Percentiles rank a stretch among this genome's conserved stretches.
These are phyloP conservation scores for Hermodice carunculata DNA, from an alignment of 2,888 invertebrate genomes.

Conservation along the genomic window DNA sequence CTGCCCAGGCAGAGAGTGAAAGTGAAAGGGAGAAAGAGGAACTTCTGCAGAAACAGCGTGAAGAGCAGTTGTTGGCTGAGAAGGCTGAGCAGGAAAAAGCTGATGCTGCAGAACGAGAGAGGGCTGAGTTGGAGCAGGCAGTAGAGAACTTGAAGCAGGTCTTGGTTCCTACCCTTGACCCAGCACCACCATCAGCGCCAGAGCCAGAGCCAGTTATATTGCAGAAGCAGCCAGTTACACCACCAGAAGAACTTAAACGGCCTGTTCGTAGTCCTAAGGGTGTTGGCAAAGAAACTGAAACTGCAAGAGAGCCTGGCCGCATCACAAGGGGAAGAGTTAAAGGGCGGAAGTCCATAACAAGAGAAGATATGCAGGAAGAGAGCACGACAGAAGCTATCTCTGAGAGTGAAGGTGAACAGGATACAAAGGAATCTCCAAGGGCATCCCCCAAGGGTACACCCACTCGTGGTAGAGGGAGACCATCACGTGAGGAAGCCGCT, in stretches of 20 bases:
- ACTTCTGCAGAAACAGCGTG: too few species aligned
- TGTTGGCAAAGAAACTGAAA: slow-evolving; percentile 1
- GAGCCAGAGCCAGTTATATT: slow-evolving; percentile 5
- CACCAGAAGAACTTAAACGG: background rate
- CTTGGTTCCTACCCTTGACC: background rate
- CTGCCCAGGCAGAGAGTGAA: too few species aligned
- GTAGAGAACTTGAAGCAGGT: too few species aligned
- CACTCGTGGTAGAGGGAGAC: too few species aligned
- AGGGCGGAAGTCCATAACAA: too few species aligned
- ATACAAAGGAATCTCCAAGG: too few species aligned
- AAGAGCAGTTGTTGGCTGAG: too few species aligned
- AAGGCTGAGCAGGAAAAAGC: too few species aligned
- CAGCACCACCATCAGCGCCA: background rate
- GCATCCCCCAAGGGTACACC: too few species aligned
- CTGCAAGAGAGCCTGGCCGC: background rate
- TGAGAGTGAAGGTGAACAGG: background rate
- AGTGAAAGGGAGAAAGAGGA: too few species aligned
- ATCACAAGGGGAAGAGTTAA: background rate
- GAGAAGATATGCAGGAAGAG: background rate
- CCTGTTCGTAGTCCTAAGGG: background rate
- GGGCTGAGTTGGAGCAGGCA: too few species aligned
- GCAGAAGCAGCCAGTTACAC: background rate
- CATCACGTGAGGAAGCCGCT: background rate
- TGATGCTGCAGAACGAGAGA: too few species aligned
- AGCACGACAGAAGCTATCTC: background rate